Conservation (phyloP, 2,888 invertebrate genomes). For the Drosophila siamana region DNA sequence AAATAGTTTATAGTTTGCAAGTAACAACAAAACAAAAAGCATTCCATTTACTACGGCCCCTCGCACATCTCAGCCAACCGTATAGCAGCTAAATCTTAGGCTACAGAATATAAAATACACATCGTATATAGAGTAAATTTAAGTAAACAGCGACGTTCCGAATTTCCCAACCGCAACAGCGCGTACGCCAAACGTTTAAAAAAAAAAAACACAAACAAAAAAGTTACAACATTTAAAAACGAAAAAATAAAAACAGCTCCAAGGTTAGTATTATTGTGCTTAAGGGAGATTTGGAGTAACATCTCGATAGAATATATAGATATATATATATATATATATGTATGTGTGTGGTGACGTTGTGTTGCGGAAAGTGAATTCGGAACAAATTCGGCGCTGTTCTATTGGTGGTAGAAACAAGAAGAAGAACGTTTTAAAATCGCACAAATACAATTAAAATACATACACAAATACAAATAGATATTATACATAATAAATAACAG, state of each 20-base stretch:
- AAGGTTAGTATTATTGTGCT: constrained; percentile 15
- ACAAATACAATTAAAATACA: constrained; percentile 56
- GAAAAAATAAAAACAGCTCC: constrained; percentile 8
- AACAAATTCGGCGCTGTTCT: constrained; percentile 8
- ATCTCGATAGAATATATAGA: not conserved
- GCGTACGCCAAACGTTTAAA: constrained; percentile 2
- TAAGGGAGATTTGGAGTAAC: constrained; percentile 15
- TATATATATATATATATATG: not conserved
- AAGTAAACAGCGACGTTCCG: constrained; percentile 30
- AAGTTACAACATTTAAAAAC: not conserved
- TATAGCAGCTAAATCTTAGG: constrained; percentile 22
- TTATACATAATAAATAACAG: constrained; percentile 60
- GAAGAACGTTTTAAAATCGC: constrained; percentile 54
- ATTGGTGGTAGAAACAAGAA: constrained; percentile 17
- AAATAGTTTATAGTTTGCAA: constrained; percentile 23
- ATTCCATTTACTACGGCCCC: constrained; percentile 6
- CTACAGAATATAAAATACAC: constrained; percentile 41
- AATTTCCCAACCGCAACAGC: constrained; percentile 32
- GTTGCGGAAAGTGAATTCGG: constrained; percentile 10
- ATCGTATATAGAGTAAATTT: constrained; percentile 23
- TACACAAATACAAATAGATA: constrained; percentile 49
- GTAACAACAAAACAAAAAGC: constrained; percentile 48
- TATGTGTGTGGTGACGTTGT: not conserved
- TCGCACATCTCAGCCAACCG: not conserved
- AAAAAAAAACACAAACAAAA: constrained; percentile 7